Conservation (phyloP, 2,888 invertebrate genomes). For the Orthonevra nobilis region DNA sequence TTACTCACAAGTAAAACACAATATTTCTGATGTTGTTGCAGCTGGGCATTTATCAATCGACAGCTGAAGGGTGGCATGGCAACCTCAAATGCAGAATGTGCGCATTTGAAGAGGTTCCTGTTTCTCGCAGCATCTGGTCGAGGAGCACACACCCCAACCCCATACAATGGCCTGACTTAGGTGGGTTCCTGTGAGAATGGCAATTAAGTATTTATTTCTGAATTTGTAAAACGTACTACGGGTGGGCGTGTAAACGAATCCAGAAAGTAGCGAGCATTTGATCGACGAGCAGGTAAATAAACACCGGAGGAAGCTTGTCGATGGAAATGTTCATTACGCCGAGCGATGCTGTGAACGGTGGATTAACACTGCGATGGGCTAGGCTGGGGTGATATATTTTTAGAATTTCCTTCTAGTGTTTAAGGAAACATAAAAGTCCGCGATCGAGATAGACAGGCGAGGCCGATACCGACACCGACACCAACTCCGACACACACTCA, state of each 20-base stretch:
- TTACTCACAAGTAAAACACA: too few relatives aligned
- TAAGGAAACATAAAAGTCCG: slow-evolving; percentile 43
- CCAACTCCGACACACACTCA: too few relatives aligned
- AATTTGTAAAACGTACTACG: not conserved
- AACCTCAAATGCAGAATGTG: slow-evolving; percentile 4
- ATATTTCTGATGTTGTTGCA: slow-evolving; percentile 52
- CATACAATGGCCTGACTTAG: too few relatives aligned
- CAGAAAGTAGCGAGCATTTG: slow-evolving; percentile 21
- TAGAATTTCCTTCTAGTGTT: slow-evolving; percentile 27
- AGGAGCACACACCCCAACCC: not conserved
- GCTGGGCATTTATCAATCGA: slow-evolving; percentile 51
- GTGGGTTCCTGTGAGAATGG: slow-evolving; percentile 13
- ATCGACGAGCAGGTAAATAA: slow-evolving; percentile 66
- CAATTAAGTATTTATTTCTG: slow-evolving; percentile 61
- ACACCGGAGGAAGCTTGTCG: slow-evolving; percentile 48
- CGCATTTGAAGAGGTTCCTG: slow-evolving; percentile 13
- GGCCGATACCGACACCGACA: too few relatives aligned
- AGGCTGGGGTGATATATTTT: slow-evolving; percentile 25
- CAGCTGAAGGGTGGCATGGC: slow-evolving; percentile 24
- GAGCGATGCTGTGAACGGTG: slow-evolving; percentile 27
- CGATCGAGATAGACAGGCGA: not conserved
- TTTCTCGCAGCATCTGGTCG: not conserved
- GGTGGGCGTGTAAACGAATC: slow-evolving; percentile 6
- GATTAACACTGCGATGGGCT: slow-evolving; percentile 40
- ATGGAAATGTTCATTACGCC: slow-evolving; percentile 53